Conservation (phyloP, 2,797 vertebrate species). For the Poecilia gillii region DNA sequence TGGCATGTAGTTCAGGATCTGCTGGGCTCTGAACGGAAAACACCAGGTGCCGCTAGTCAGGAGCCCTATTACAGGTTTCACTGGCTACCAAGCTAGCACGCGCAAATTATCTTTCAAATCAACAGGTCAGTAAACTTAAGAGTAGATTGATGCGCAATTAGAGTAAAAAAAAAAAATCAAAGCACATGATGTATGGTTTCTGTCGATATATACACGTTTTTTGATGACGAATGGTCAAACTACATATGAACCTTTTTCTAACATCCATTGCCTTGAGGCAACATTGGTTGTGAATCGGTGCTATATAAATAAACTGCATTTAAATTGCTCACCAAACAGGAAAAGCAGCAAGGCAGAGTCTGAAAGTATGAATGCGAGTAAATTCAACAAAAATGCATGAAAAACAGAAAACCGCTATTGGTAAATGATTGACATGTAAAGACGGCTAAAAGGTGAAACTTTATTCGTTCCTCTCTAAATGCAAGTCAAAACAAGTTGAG, state of each 20-base stretch:
- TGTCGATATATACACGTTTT: background rate
- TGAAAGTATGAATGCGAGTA: background rate
- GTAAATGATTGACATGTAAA: background rate
- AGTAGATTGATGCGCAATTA: background rate
- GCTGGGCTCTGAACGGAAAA: background rate
- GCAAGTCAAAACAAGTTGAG: background rate
- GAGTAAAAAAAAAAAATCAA: background rate
- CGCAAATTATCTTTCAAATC: background rate
- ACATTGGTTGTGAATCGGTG: background rate
- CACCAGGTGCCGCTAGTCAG: background rate
- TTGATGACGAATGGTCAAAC: background rate
- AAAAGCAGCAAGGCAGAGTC: background rate
- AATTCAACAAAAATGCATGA: background rate
- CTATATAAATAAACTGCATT: background rate
- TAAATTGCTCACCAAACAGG: background rate
- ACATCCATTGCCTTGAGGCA: background rate
- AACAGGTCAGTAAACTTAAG: background rate
- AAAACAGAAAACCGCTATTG: background rate
- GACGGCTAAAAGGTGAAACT: background rate
- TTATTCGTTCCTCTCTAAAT: background rate
- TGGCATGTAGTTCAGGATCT: background rate
- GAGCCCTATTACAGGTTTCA: background rate
- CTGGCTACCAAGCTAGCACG: background rate
- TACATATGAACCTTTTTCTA: background rate
- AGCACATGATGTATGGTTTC: background rate